Base-by-base conservation (phyloP, 2,113 vertebrate genomes). In the Mus musculus region DNA sequence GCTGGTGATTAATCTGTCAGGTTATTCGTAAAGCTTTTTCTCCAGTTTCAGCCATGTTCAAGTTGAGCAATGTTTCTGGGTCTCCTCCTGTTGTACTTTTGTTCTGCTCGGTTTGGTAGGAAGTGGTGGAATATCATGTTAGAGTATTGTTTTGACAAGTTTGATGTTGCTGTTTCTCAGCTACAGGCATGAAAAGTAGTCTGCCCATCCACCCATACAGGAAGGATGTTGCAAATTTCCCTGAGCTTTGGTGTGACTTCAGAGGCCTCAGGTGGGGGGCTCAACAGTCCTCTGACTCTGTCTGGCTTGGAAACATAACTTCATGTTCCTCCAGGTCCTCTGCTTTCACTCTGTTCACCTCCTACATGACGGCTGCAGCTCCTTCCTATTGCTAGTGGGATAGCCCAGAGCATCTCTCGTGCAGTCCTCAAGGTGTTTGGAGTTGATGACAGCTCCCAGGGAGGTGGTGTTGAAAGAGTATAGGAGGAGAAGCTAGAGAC, bases 91-190 rank as follows among this genome's bases (percentile, higher is more conserved):
- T 61, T 81, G 86, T 89, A 1, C 92, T 90, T 88, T 80, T 93
- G 81, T 89, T 86, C 26, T 72, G 69, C 63, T 92, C 46, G 56
- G 59, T 93, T 84, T 78, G 17, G 54, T 84, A 63, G 88, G 91
- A n/a, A 93, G 56, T 61, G 33, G 52, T 65, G 26, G 93, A 89
- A 10, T 69, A 65, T 89, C 54, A 65, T 88, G 87, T 87, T 72
- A 59, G 91, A 95, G 89, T 73, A 65, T 46, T 80, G 93, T 93
- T 95, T 76, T 88, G 93, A 93, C 85, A 94, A 54, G 80, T 96
- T 88, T 88, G 71, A 7, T 65, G 13, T 63, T 92, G 91, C 73
- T 39, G 69, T 39, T 89, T 85, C 78, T 81, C 75, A 88, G 87
- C 95, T 87, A 73, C 67, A 75, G 54, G 75, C 52, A 39, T 39